A percentile compares a stretch with the other conserved stretches of the same genome.
Conservation (phyloP, 2,797 vertebrate genomes). For the Microctenopoma steveboyesi region DNA sequence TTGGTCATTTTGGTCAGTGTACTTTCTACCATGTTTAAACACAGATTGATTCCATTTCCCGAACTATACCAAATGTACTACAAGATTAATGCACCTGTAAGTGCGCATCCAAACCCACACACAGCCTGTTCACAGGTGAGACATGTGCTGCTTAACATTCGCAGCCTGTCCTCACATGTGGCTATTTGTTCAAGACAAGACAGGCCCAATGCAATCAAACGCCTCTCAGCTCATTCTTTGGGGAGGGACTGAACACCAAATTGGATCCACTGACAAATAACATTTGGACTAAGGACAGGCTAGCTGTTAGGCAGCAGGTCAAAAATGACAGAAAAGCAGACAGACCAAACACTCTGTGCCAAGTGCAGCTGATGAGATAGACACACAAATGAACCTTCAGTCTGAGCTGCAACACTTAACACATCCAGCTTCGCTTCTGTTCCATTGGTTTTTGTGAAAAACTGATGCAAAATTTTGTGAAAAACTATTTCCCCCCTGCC, state of each 20-base stretch:
- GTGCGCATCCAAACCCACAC: background rate
- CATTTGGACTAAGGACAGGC: slow-evolving; percentile 64
- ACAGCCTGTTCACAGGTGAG: slow-evolving; percentile 39
- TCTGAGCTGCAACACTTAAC: background rate
- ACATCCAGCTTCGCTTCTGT: background rate
- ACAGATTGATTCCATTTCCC: slow-evolving; percentile 5
- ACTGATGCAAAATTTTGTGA: background rate
- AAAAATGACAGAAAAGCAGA: slow-evolving; percentile 51
- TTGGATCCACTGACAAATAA: slow-evolving; percentile 74
- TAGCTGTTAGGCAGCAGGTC: slow-evolving; percentile 58
- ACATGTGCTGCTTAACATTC: slow-evolving; percentile 57
- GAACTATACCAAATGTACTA: slow-evolving; percentile 25
- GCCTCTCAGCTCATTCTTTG: slow-evolving; percentile 51
- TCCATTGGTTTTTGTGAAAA: background rate
- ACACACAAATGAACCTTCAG: slow-evolving; percentile 20
- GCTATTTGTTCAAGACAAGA: slow-evolving; percentile 67
- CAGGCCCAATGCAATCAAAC: slow-evolving; percentile 70
- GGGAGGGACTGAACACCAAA: slow-evolving; percentile 63
- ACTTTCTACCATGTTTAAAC: slow-evolving; percentile 2
- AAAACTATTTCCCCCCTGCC: too few species aligned
- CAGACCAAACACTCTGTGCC: slow-evolving; percentile 3
- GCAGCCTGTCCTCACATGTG: slow-evolving; percentile 40
- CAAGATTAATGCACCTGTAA: slow-evolving; percentile 6
- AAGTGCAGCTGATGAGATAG: slow-evolving; percentile 29
- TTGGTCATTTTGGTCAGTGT: background rate